Conservation (phyloP, 2,888 invertebrate species). For the Deilephila porcellus region DNA sequence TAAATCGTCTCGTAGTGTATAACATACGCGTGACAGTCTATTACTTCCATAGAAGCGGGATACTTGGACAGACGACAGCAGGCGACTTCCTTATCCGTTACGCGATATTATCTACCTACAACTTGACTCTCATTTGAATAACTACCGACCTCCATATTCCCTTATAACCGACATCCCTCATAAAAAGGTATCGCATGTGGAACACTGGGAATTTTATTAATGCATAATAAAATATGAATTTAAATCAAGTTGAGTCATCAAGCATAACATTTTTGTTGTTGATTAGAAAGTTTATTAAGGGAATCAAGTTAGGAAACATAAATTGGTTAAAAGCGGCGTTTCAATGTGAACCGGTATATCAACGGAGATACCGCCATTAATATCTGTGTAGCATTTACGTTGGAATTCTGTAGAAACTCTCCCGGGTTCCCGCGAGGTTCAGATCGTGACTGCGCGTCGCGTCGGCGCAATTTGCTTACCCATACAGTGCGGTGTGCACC, state of each 20-base stretch:
- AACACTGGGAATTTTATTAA: conserved; percentile 49
- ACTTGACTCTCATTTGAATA: conserved; percentile 73
- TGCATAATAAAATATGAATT: conserved; percentile 49
- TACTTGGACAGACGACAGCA: conserved; percentile 58
- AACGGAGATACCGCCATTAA: conserved; percentile 73
- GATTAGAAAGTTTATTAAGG: conserved; percentile 51
- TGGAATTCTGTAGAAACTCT: conserved; percentile 81
- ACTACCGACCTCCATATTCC: conserved; percentile 65
- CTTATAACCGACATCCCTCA: conserved; percentile 61
- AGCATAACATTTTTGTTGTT: conserved; percentile 42
- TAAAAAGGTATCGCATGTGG: conserved; percentile 51
- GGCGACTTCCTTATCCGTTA: conserved; percentile 76
- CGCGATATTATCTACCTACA: conserved; percentile 70
- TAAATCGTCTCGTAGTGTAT: background rate
- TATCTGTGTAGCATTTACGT: conserved; percentile 80
- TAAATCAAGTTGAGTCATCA: conserved; percentile 41
- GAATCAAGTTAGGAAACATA: conserved; percentile 40
- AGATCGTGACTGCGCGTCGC: conserved; percentile 83
- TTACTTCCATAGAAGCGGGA: background rate
- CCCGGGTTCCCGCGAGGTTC: conserved; percentile 81
- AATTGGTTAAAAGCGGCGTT: conserved; percentile 29
- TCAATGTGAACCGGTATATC: conserved; percentile 46
- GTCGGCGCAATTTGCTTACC: conserved; percentile 83
- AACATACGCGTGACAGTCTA: background rate
- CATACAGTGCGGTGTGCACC: conserved; percentile 76